Evolutionary conservation across 2,888 invertebrate genomes (phyloP).

Genomic region (Meliscaeva auricollis): DNA sequence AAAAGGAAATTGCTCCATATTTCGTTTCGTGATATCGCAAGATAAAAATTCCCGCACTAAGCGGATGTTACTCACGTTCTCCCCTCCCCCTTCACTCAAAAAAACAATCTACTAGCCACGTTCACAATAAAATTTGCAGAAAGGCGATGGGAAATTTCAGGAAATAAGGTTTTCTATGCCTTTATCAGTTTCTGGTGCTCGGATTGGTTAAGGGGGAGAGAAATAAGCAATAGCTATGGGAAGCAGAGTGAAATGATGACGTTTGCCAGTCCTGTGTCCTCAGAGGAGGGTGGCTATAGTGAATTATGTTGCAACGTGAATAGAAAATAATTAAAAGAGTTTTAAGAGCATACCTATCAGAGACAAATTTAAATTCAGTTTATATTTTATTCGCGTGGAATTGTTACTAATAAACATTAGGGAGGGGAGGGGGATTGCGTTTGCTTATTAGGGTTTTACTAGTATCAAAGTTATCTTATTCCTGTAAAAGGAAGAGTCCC

Average conservation of each 20-base stretch:
- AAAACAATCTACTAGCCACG: slow-evolving; percentile 24
- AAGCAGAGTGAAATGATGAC: not conserved
- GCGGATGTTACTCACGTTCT: not conserved
- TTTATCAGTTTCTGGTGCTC: slow-evolving; percentile 45
- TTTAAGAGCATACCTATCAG: no score
- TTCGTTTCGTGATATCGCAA: slow-evolving; percentile 47
- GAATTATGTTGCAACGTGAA: no score
- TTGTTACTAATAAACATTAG: no score
- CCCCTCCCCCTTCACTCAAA: not conserved
- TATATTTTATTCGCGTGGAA: no score
- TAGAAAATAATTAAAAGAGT: no score
- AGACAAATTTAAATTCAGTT: no score
- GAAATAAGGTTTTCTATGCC: slow-evolving; percentile 32
- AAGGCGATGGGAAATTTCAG: slow-evolving; percentile 22
- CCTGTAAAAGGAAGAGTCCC: no score
- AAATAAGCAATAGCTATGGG: not conserved
- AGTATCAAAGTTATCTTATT: no score
- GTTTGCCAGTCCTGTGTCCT: not conserved
- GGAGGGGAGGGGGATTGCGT: no score
- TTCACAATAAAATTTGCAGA: slow-evolving; percentile 37
- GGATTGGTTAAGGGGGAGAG: slow-evolving; percentile 14
- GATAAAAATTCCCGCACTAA: slow-evolving; percentile 37
- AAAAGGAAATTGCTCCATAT: slow-evolving; percentile 44
- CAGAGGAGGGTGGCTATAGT: no score
- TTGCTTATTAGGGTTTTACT: no score